Base-by-base conservation (phyloP, 2,797 vertebrate genomes). In the Sebastes oblongus region DNA sequence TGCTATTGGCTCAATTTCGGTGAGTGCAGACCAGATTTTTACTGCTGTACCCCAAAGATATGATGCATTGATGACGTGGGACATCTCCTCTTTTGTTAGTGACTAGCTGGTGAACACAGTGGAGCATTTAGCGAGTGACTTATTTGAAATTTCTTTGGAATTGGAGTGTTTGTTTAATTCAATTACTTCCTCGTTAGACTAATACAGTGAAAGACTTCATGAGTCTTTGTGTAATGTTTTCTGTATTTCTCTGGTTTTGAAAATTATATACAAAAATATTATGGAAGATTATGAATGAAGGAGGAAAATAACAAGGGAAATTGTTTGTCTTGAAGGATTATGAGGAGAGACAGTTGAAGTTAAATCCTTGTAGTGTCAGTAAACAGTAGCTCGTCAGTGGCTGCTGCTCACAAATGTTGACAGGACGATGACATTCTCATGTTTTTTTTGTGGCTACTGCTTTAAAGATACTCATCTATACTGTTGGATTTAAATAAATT, bases 151-250 rank as follows among this genome's bases (percentile, higher is more conserved):
- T 39, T 39, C 12, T 27, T 27, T 27, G 25, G 25, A 27, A 27
- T 27, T 27, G 25, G 25, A 27, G 25, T 27, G 25, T 27, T 27
- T 78, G 56, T 77, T 80, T 72, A 84, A 84, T 85, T 85, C 1
- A 84, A 77, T 90, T 77, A 91, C 72, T 78, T 61, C 20, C 70
- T 77, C 18, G 25, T 68, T 72, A 64, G n/a, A 46, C 13, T 56
- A 54, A 66, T 66, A 20, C 10, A 46, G 25, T 65, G 59, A 56
- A 67, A 67, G 20, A 27, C 10, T 36, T 32, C 1, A 16, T 32
- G 25, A 1, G 34, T 55, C 46, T 34, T 6, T 10, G 9, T 22
- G 34, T 22, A 3, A 18, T 14, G n/a, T 39, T 67, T 12, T 24
- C 22, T 67, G 34, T 39, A 5, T 36, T 58, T 55, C 20, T 24